Base-by-base conservation (phyloP, 2,888 invertebrate genomes). In the Eustalomyia histrio region DNA sequence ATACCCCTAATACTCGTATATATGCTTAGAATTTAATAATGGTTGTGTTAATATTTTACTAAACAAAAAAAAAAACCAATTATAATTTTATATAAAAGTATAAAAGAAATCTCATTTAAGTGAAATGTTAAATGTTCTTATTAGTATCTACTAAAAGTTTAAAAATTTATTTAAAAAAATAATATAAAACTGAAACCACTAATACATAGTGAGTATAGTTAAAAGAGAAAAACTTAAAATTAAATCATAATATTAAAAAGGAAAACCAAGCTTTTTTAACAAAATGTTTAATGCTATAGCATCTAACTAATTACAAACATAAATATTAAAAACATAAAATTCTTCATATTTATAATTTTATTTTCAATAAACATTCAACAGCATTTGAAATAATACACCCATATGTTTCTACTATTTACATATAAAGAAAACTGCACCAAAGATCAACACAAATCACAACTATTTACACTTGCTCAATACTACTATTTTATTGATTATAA, bases 361-460 rank as follows among this genome's bases (percentile, higher is more conserved):
- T 47, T 47, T 47, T 47, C 3, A 7, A n/a, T 4, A 21, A 21
- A 21, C 2, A 29, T 12, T 39, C 4, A 4, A 39, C 39, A 12
- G 7, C 29, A 29, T 29, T 39, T n/a, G n/a, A n/a, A n/a, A 47
- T 6, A 47, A 47, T n/a, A n/a, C 14, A 65, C 12, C 50, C 21
- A 39, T 50, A 58, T 52, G 65, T 58, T 60, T 73, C 68, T 55
- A 79, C 76, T 39, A 64, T 78, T 67, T 73, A 50, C 43, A 43
- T 47, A 50, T 50, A 73, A 60, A 63, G 55, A 69, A 81, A 81
- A 68, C 60, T 79, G 78, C 81, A 81, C 81, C 81, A 81, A 81
- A 81, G 81, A 81, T 78, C 57, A 74, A 79, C 78, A 75, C 71
- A 75, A 75, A 78, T 78, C 81, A 78, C 65, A 39, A 78, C 81